These are phyloP conservation scores for Junco hyemalis DNA, from an alignment of 2,113 vertebrate species.

Conservation along the genomic window DNA sequence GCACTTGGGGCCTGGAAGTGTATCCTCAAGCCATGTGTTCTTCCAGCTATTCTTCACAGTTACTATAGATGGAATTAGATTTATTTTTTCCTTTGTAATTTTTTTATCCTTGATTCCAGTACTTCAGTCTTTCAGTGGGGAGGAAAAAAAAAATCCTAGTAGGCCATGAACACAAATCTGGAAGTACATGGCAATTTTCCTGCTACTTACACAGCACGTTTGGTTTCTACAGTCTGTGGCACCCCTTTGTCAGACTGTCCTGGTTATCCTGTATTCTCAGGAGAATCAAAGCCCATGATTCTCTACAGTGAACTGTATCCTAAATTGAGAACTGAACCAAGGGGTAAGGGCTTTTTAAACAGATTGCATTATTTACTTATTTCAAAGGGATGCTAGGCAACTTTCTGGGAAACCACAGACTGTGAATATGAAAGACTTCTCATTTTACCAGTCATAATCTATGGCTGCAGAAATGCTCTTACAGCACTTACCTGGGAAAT, in stretches of 20 bases:
- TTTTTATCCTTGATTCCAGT: background rate
- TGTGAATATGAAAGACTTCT: background rate
- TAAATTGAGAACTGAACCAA: background rate
- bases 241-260: background rate
- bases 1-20: background rate
- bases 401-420: background rate
- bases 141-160: background rate
- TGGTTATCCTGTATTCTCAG: background rate
- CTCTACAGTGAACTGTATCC: background rate
- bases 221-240: background rate
- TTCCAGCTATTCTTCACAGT: background rate
- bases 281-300: background rate
- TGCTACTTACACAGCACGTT: background rate
- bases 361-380: background rate
- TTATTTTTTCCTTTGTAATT: background rate
- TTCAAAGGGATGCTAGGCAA: background rate
- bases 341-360: background rate
- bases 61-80: background rate
- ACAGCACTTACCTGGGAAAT: background rate
- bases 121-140: background rate
- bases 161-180: background rate
- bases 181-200: background rate
- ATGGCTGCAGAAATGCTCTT: background rate
- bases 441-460: background rate
- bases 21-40: rapidly evolving